phyloP scores from a whole-genome alignment of 2,797 vertebrate genomes.

The Spinus pinus region DNA sequence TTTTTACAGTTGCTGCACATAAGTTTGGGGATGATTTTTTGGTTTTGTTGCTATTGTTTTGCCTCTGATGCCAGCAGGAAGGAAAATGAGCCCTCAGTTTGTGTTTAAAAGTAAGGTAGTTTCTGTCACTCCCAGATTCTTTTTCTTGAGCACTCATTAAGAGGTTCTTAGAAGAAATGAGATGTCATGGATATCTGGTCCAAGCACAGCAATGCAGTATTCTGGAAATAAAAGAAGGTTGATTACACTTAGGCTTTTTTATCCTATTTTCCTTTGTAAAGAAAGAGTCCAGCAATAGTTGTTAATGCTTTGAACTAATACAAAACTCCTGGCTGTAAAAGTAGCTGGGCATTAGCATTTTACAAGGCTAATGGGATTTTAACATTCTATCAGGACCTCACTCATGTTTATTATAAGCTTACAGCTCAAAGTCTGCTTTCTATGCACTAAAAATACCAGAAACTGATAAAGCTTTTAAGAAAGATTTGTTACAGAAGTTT shows the following conservation, averaged over 20 bases:
- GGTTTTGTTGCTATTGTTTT: not conserved
- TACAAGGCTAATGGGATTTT: not conserved
- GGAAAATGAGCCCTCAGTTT: not conserved
- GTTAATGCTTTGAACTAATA: not conserved
- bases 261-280: not conserved
- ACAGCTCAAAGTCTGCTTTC: not conserved
- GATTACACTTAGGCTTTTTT: not conserved
- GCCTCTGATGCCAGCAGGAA: not conserved
- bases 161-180: not conserved
- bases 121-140: not conserved
- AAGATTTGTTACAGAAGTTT: not conserved
- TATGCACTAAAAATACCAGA: not conserved
- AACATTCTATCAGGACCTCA: not conserved
- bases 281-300: not conserved
- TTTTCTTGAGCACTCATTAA: not conserved
- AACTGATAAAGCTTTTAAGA: not conserved
- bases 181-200: not conserved
- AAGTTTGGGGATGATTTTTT: not conserved
- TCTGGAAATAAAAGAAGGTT: not conserved
- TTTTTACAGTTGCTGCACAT: constrained; percentile 14
- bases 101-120: not conserved
- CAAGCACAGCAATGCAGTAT: not conserved
- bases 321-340: not conserved
- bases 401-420: not conserved
- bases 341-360: not conserved